Evolutionary conservation across 2,888 invertebrate genomes (phyloP).

Genomic region (Lasius fuliginosus): DNA sequence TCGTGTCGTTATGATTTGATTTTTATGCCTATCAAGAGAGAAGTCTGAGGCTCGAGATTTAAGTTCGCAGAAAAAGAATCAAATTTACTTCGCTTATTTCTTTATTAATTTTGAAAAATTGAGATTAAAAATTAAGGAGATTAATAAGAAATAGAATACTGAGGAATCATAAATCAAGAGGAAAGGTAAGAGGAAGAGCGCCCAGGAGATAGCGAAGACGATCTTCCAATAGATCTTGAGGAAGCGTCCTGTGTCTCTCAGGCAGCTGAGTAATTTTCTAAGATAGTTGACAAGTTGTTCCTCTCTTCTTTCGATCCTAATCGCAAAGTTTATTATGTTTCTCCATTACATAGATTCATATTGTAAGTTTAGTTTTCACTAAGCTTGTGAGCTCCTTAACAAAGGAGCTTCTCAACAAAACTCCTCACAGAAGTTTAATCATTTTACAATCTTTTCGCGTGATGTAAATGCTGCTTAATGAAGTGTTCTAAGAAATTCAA

Average conservation of each 20-base stretch:
- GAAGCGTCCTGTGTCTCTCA: conserved; percentile 81
- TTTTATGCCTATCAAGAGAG: too few species aligned
- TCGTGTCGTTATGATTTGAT: background rate
- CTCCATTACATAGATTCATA: background rate
- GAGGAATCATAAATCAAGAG: conserved; percentile 87
- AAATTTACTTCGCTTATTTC: background rate
- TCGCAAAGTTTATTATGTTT: background rate
- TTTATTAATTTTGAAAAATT: conserved; percentile 1
- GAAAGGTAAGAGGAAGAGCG: conserved; percentile 90
- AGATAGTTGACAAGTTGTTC: background rate
- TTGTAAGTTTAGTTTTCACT: background rate
- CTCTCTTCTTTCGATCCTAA: background rate
- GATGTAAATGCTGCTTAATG: background rate
- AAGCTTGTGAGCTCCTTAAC: background rate
- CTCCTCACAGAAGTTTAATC: background rate
- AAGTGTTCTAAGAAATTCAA: background rate
- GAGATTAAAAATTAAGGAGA: background rate
- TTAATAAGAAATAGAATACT: conserved; percentile 55
- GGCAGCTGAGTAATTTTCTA: background rate
- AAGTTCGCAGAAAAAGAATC: background rate
- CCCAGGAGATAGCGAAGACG: conserved; percentile 89
- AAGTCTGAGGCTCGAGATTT: background rate
- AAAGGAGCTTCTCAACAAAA: background rate
- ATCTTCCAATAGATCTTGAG: conserved; percentile 91
- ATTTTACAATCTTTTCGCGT: background rate